phyloP scores from a whole-genome alignment of 2,113 vertebrate genomes.

The Zosterops hypoxanthus region DNA sequence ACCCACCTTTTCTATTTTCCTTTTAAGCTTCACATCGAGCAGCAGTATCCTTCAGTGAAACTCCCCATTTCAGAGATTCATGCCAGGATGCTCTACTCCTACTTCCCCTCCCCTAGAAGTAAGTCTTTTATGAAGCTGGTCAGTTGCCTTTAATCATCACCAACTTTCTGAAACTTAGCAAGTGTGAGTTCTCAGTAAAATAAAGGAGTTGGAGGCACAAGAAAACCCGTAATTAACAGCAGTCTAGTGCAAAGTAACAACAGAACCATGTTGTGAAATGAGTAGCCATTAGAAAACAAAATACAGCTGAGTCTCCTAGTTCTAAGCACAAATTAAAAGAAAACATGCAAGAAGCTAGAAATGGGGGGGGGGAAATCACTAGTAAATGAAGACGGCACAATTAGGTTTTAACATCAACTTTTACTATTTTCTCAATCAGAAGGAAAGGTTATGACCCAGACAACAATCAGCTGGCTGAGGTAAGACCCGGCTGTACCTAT shows the following conservation, averaged over 20 bases:
- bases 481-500: background rate
- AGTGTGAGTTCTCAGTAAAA: background rate
- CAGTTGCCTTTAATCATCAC: background rate
- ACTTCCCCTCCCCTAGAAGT: background rate
- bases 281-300: background rate
- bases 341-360: background rate
- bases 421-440: background rate
- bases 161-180: background rate
- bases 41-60: background rate
- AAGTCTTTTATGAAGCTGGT: background rate
- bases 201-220: background rate
- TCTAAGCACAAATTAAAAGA: background rate
- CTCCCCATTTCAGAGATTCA: background rate
- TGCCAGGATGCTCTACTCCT: background rate
- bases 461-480: background rate
- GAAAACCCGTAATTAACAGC: background rate
- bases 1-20: background rate
- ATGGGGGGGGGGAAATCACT: accelerated
- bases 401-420: background rate
- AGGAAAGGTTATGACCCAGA: background rate
- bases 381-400: background rate
- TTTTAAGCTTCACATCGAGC: background rate
- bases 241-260: background rate
- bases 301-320: background rate
- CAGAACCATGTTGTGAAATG: background rate